A percentile compares a stretch with the other conserved stretches of the same genome.
Evolutionary conservation across 2,113 vertebrate genomes (phyloP).

Genomic region (Symphodus melops): DNA sequence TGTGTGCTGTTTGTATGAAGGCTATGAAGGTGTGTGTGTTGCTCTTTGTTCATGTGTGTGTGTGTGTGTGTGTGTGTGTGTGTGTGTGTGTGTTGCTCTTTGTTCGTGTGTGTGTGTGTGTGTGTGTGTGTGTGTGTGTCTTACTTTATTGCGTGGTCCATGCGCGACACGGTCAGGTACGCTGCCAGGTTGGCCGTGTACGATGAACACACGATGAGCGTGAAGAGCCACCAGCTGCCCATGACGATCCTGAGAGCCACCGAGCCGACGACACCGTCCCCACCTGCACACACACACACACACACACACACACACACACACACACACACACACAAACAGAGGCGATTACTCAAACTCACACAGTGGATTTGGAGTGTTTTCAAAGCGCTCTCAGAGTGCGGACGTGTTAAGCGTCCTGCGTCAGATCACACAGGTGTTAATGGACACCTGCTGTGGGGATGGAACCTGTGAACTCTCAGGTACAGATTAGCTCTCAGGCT

Average conservation of each 20-base stretch:
- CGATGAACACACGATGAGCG: constrained; percentile 96
- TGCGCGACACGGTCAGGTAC: constrained; percentile 91
- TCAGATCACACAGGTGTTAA: neutral
- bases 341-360: neutral
- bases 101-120: neutral
- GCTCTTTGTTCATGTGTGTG: no score
- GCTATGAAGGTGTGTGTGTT: no score
- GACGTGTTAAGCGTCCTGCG: neutral
- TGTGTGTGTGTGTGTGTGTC: constrained; percentile 9
- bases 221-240: constrained; percentile 99
- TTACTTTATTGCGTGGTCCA: constrained; percentile 77
- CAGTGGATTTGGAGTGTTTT: neutral
- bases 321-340: constrained; percentile 26
- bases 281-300: constrained; percentile 80
- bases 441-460: neutral
- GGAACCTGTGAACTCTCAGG: constrained; percentile 12
- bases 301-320: constrained; percentile 15
- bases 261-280: constrained; percentile 88
- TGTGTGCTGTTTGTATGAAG: no score
- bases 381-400: neutral
- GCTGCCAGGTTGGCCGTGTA: constrained; percentile 97
- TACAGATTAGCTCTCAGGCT: neutral
- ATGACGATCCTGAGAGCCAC: constrained; percentile 96
- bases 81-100: no score
- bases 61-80: no score